Base-by-base conservation (phyloP, 2,888 invertebrate species). In the Cheilosia scutellata region DNA sequence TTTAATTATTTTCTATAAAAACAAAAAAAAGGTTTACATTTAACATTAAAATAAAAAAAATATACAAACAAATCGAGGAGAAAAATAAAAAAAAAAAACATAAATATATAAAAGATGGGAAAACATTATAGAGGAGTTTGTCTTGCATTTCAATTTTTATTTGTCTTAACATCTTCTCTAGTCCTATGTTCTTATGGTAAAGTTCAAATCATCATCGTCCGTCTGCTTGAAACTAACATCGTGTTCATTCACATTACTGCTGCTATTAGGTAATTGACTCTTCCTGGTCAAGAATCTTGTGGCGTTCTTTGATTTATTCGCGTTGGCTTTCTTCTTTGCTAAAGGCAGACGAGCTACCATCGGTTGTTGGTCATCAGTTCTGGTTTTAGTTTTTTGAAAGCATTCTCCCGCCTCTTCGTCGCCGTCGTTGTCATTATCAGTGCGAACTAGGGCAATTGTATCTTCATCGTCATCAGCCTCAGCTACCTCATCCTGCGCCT, bases 401-500 rank as follows among this genome's bases (percentile, higher is more conserved):
- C 20, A 57, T 58, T 37, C 31, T 6, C n/a, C 16, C n/a, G n/a
- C 25, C 29, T 71, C 27, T 42, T 51, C 58, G 20, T 80, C 53
- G n/a, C 29, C 47, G 6, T 62, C 49, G 11, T 72, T 57, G n/a
- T 60, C 37, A n/a, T 29, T 37, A 25, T 74, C 47, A 7, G 63
- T 71, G 27, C 44, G 55, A 29, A 60, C 55, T 7, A 63, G 71
- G 5, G 66, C 33, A 70, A 72, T 80, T 25, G 65, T 72, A 33
- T 76, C 66, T 31, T 72, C 65, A 9, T 37, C 37, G 11, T 37
- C 37, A 11, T 37, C 11, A 0, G 37, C 4, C 11, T 37, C 37
- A 4, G 0, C 76, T 11, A 75, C 53, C 33, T 86, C 63, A 13
- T 82, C 57, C 13, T 90, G 20, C 20, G 20, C 89, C 6, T 90